phyloP scores from a whole-genome alignment of 2,797 vertebrate genomes.

The Onychomys leucogaster region DNA sequence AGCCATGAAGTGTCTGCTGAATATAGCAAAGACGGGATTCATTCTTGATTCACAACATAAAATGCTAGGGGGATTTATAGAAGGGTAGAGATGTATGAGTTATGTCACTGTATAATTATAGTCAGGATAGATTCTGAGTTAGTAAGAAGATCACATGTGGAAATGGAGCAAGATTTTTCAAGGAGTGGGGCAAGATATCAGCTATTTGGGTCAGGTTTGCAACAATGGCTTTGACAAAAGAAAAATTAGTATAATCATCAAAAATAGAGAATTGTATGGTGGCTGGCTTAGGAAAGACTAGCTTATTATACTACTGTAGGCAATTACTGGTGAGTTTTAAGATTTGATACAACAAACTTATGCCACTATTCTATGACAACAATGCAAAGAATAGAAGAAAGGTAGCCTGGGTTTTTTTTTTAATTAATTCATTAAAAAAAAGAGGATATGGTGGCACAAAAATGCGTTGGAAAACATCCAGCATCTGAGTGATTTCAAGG shows the following conservation, averaged over 20 bases:
- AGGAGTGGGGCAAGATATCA: neutral
- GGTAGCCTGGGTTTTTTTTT: neutral
- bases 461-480: neutral
- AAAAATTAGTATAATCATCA: neutral
- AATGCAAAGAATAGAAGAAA: neutral
- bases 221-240: neutral
- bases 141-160: neutral
- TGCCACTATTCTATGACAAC: neutral
- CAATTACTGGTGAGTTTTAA: neutral
- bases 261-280: neutral
- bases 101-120: neutral
- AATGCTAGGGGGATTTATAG: neutral
- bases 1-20: neutral
- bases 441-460: neutral
- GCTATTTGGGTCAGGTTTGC: neutral
- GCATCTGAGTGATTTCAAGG: neutral
- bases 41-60: neutral
- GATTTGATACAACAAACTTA: neutral
- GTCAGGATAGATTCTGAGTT: neutral
- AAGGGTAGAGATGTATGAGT: neutral
- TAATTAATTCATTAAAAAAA: neutral
- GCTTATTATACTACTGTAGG: neutral
- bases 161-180: neutral
- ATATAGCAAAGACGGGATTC: neutral
- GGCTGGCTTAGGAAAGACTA: neutral